A percentile compares a stretch with the other conserved stretches of the same genome.
Evolutionary conservation across 2,113 vertebrate genomes (phyloP).

Genomic region (Anser brachyrhynchus): DNA sequence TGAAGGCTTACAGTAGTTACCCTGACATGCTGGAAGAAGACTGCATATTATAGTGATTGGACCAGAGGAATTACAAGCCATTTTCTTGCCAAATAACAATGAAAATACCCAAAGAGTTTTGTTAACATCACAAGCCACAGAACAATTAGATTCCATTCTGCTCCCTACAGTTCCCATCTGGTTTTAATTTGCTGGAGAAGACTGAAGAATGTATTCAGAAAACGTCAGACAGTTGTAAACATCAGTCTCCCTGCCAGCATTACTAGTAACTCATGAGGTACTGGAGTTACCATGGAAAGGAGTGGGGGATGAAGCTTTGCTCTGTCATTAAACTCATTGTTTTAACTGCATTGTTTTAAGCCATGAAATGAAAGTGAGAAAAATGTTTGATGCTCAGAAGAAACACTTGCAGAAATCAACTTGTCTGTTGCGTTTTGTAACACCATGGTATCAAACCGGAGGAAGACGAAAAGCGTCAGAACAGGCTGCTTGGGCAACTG

Average conservation of each 20-base stretch:
- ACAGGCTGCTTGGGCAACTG: background rate
- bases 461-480: background rate
- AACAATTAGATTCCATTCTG: conserved; percentile 46
- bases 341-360: conserved; percentile 1
- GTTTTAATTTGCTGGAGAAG: conserved; percentile 46
- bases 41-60: background rate
- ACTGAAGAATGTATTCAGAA: conserved; percentile 43
- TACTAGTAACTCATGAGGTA: conserved; percentile 28
- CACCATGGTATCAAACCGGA: background rate
- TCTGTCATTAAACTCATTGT: background rate
- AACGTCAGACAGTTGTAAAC: conserved; percentile 37
- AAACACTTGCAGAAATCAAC: background rate
- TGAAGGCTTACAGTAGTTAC: background rate
- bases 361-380: background rate
- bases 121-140: conserved; percentile 35
- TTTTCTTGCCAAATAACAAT: conserved; percentile 15
- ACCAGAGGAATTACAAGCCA: background rate
- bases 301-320: background rate
- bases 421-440: background rate
- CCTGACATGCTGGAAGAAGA: background rate
- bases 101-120: conserved; percentile 11
- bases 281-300: background rate
- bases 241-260: conserved; percentile 1
- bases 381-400: background rate
- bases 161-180: conserved; percentile 41